phyloP scores from a whole-genome alignment of 2,113 vertebrate species.

The Montifringilla adamsi region DNA sequence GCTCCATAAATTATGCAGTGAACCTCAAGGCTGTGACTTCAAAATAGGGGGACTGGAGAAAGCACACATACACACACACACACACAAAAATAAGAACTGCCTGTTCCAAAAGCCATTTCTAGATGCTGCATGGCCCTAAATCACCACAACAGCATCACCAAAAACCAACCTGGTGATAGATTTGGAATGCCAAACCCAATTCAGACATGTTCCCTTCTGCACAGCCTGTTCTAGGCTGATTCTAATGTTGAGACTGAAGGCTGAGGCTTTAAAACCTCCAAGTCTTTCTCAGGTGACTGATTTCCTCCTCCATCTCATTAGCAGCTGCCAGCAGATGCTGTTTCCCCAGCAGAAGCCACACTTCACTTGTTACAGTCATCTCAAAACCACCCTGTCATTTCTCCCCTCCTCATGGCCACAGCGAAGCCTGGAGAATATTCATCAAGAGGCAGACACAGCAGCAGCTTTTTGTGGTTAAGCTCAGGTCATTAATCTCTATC shows the following conservation, averaged over 20 bases:
- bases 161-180: neutral
- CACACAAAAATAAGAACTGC: neutral
- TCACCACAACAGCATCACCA: neutral
- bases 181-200: neutral
- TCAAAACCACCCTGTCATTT: neutral
- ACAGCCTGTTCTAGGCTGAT: neutral
- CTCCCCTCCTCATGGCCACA: neutral
- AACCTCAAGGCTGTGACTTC: neutral
- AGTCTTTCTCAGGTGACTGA: slow-evolving; percentile 15
- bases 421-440: neutral
- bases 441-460: neutral
- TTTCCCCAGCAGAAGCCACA: slow-evolving; percentile 17
- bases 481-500: slow-evolving; percentile 25
- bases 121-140: neutral
- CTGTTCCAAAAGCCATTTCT: neutral
- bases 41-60: neutral
- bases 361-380: neutral
- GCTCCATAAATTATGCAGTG: neutral
- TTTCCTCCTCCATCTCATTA: slow-evolving; percentile 22
- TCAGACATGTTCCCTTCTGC: neutral
- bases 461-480: slow-evolving; percentile 6
- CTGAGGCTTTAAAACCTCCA: neutral
- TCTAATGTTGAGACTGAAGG: neutral
- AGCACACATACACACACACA: neutral
- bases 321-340: neutral